Conservation (phyloP, 2,888 invertebrate species). For the Hololepta plana region DNA sequence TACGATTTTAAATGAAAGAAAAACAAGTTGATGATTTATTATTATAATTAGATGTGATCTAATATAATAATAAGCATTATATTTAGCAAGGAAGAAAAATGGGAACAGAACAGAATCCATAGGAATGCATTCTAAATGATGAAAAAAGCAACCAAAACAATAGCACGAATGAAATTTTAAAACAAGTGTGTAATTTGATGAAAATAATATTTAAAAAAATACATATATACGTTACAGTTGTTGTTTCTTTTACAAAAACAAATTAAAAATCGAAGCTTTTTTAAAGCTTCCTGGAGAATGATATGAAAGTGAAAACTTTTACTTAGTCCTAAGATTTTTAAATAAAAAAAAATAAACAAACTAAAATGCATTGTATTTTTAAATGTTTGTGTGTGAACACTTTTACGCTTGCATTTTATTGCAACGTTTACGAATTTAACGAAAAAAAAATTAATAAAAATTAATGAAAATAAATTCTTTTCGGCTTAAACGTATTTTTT, state of each 20-base stretch:
- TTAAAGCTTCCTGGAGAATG: no score
- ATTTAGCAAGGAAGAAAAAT: constrained; percentile 11
- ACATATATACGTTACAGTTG: no score
- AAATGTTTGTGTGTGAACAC: constrained; percentile 29
- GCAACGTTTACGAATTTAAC: constrained; percentile 17
- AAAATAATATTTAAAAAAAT: no score
- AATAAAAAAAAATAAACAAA: constrained; percentile 10
- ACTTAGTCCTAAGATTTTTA: constrained; percentile 23
- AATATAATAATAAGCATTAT: no score
- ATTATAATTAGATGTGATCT: no score
- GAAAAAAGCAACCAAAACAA: no score
- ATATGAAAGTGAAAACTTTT: constrained; percentile 10
- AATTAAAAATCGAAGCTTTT: no score
- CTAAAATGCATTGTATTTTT: constrained; percentile 23
- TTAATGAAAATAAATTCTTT: constrained; percentile 6
- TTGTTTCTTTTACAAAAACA: constrained; percentile 1
- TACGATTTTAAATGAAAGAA: constrained; percentile 15
- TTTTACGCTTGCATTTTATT: constrained; percentile 23
- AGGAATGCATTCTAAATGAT: no score
- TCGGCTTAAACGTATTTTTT: constrained; percentile 10
- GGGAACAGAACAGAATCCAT: no score
- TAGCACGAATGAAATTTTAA: no score
- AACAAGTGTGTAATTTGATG: no score
- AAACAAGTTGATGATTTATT: constrained; percentile 17
- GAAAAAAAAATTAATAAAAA: constrained; percentile 8